A percentile compares a stretch with the other conserved stretches of the same genome.
These are phyloP conservation scores for Chromobotia macracanthus DNA, from an alignment of 2,797 vertebrate species.

Conservation along the genomic window DNA sequence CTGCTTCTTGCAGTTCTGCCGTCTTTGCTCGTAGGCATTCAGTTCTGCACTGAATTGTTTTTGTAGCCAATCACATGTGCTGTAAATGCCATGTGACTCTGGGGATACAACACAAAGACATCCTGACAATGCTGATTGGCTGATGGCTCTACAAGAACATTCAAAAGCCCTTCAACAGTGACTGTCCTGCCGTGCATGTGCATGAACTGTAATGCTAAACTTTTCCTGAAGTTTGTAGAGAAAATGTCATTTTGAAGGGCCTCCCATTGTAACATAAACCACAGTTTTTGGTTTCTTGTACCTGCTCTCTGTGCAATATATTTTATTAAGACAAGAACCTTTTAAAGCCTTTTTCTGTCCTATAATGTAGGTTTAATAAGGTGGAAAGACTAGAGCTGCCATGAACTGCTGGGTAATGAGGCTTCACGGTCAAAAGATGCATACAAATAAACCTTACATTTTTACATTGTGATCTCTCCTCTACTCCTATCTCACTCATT, in stretches of 20 bases:
- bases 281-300: no score
- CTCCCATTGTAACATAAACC: background rate
- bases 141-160: no score
- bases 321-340: background rate
- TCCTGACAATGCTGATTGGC: no score
- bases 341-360: background rate
- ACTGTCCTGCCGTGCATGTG: no score
- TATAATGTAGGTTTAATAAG: slow-evolving; percentile 36
- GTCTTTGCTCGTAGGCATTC: no score
- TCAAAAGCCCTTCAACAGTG: no score
- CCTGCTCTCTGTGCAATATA: background rate
- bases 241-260: background rate
- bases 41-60: no score
- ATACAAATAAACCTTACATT: background rate
- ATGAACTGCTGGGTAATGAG: background rate
- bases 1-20: no score
- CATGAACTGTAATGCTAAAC: background rate
- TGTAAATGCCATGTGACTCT: no score
- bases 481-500: background rate
- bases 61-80: no score
- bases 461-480: background rate
- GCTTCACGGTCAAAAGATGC: background rate
- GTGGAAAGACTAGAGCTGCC: background rate
- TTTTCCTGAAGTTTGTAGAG: background rate
- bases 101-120: background rate